phyloP scores from a whole-genome alignment of 2,113 vertebrate species.

The Odocoileus hemionus region DNA sequence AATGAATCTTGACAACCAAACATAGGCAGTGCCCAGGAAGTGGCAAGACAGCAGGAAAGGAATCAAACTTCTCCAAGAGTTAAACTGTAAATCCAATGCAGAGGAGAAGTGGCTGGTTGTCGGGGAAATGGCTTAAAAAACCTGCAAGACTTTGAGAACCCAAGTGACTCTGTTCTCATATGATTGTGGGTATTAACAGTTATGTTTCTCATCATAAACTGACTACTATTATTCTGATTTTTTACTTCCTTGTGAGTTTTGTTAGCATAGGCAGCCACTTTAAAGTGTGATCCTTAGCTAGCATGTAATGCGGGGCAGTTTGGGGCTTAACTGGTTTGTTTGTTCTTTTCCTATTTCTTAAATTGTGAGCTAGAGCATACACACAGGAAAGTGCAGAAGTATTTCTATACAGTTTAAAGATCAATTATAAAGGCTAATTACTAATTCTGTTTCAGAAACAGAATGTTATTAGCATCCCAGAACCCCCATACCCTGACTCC shows the following conservation, averaged over 20 bases:
- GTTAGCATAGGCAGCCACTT: neutral
- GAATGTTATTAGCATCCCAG: neutral
- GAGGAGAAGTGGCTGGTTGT: neutral
- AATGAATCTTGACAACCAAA: neutral
- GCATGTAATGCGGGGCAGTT: neutral
- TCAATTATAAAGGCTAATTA: neutral
- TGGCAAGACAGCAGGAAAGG: neutral
- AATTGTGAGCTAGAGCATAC: neutral
- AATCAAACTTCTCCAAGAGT: neutral
- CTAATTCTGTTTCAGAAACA: neutral
- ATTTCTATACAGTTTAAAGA: neutral
- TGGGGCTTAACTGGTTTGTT: neutral
- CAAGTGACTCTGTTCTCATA: neutral
- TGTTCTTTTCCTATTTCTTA: neutral
- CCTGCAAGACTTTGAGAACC: neutral
- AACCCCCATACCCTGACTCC: fast-evolving
- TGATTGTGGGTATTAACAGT: neutral
- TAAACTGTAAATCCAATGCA: neutral
- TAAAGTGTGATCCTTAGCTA: neutral
- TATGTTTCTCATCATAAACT: neutral
- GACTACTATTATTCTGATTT: neutral
- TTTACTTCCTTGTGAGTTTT: neutral
- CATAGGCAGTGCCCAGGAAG: neutral
- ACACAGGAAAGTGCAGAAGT: neutral
- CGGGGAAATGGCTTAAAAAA: neutral